Percentiles rank a stretch among this genome's conserved stretches.
These are phyloP conservation scores for Drosophila austrosaltans DNA, from an alignment of 2,888 invertebrate species.

Conservation along the genomic window DNA sequence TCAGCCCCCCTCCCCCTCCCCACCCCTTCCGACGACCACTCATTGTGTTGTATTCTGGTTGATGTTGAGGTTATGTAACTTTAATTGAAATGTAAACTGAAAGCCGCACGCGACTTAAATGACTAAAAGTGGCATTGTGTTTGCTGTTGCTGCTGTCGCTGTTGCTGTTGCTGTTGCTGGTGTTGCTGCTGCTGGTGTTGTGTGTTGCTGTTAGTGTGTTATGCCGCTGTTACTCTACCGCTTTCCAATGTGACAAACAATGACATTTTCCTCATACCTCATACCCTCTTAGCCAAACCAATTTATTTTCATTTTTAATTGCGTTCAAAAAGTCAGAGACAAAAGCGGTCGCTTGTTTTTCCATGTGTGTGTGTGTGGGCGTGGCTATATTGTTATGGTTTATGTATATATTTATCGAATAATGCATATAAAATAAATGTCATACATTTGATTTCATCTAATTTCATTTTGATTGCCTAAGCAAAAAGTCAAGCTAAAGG, in stretches of 20 bases:
- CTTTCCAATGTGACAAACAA: conserved; percentile 66
- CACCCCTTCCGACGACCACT: background rate
- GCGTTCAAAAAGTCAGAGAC: conserved; percentile 71
- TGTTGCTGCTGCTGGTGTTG: no score
- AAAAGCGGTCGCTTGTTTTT: conserved; percentile 26
- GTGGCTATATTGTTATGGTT: conserved; percentile 56
- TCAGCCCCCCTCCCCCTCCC: background rate
- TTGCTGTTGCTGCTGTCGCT: background rate
- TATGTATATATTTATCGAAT: conserved; percentile 52
- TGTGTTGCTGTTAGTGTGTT: background rate
- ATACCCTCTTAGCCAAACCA: background rate
- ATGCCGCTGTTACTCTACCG: conserved; percentile 5
- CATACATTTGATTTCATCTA: conserved; percentile 16
- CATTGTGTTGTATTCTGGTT: conserved; percentile 48
- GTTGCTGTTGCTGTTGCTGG: background rate
- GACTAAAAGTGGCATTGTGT: conserved; percentile 59
- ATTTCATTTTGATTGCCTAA: conserved; percentile 33
- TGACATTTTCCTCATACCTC: conserved; percentile 24
- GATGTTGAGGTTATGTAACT: conserved; percentile 72
- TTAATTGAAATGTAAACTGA: conserved; percentile 77
- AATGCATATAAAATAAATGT: conserved; percentile 65
- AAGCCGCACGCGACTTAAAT: conserved; percentile 71
- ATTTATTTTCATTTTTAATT: conserved; percentile 60
- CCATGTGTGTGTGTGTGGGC: no score
- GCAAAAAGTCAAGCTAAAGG: conserved; percentile 1